These are phyloP conservation scores for Temnothorax rugatulus DNA, from an alignment of 2,888 invertebrate species.

Conservation along the genomic window DNA sequence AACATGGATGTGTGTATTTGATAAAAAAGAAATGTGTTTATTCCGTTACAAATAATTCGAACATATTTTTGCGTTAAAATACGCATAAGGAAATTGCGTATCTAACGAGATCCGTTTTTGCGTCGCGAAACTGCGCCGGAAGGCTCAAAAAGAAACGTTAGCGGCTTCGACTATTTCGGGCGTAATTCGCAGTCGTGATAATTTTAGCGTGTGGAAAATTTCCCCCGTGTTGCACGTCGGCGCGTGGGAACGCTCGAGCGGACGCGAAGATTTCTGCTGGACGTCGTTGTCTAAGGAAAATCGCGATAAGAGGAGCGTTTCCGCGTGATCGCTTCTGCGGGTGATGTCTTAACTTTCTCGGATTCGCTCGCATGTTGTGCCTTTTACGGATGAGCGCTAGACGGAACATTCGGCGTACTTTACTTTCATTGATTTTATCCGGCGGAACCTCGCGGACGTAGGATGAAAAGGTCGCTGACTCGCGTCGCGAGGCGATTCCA, in stretches of 20 bases:
- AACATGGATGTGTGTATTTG: not conserved
- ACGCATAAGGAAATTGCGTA: not conserved
- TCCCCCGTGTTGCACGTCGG: not conserved
- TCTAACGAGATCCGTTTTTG: not conserved
- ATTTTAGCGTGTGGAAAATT: slow-evolving; percentile 35
- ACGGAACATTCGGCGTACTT: not conserved
- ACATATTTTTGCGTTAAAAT: not conserved
- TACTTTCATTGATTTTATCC: slow-evolving; percentile 52
- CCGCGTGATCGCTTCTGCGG: not conserved
- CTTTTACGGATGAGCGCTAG: slow-evolving; percentile 6
- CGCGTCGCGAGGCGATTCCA: slow-evolving; percentile 7
- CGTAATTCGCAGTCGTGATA: slow-evolving; percentile 22
- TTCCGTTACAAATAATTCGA: not conserved
- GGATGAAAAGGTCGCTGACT: slow-evolving; percentile 21
- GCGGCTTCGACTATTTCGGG: slow-evolving; percentile 23
- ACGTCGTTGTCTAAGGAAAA: not conserved
- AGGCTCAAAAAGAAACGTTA: not conserved
- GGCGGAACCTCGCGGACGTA: not conserved
- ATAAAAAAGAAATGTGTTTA: not conserved
- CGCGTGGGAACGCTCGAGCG: not conserved
- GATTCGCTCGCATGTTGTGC: slow-evolving; percentile 10
- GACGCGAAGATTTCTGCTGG: not conserved
- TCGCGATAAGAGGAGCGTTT: slow-evolving; percentile 12
- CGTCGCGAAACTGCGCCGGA: not conserved
- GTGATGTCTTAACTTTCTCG: slow-evolving; percentile 50